These are phyloP conservation scores for Tarsius wallacei DNA, from an alignment of 2,797 vertebrate genomes.

Conservation along the genomic window DNA sequence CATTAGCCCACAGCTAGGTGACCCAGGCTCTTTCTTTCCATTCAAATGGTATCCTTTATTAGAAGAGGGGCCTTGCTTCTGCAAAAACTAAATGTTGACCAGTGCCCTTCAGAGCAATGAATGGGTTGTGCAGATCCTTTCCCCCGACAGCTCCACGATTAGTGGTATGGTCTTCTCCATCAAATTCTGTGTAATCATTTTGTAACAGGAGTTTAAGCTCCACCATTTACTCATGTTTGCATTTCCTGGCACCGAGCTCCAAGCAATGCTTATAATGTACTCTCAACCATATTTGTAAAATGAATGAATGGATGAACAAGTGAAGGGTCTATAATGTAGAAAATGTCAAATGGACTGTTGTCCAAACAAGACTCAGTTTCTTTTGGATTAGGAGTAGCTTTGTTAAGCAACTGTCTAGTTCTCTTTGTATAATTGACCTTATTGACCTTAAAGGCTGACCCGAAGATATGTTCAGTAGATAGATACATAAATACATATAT, in stretches of 20 bases:
- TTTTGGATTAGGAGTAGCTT: background rate
- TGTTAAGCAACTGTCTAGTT: background rate
- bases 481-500: background rate
- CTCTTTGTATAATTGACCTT: background rate
- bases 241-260: background rate
- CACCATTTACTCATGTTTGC: background rate
- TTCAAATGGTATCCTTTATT: background rate
- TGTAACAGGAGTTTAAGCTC: background rate
- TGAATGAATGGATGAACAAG: background rate
- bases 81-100: background rate
- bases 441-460: background rate
- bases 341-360: background rate
- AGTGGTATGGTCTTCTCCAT: accelerated
- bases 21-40: background rate
- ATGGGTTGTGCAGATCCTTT: background rate
- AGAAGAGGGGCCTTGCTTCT: background rate
- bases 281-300: background rate
- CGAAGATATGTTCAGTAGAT: background rate
- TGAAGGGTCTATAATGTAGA: background rate
- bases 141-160: no score
- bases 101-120: background rate
- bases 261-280: background rate
- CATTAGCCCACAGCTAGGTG: background rate
- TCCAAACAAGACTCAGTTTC: background rate
- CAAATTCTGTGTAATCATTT: background rate